Evolutionary conservation across 2,888 invertebrate species (phyloP), one percentile per base, ranked within the genome.

Genomic region (Epinotia ramella): DNA sequence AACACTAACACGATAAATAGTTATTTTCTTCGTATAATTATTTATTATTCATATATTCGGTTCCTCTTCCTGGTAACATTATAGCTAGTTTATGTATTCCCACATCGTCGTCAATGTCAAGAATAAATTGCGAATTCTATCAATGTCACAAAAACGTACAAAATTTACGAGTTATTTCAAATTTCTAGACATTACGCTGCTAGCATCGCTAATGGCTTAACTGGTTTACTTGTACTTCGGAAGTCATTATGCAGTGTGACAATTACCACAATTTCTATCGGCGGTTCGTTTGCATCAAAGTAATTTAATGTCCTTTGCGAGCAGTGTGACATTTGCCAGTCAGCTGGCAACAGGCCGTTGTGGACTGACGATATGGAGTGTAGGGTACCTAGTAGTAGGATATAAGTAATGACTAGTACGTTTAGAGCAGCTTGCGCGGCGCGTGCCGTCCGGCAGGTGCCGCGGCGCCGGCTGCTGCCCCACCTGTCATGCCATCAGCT

Each of bases 401-500:
- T 40, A n/a, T 72, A 65, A 33, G 75, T 77, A 77, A 72, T 77
- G 33, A 44, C 67, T 72, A 72, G 71, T 76, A 76, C 75, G 76
- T 63, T 62, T 63, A 67, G 86, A 88, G 87, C 93, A 93, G 93
- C 93, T 94, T 93, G 91, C 88, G 88, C 88, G 90, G 89, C 89
- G 88, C 92, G 91, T 90, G 92, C 88, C 86, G 82, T 6, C 79
- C 80, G 85, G 91, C 91, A 93, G 91, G 92, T 92, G 92, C 24
- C 65, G 59, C 82, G 83, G 12, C 78, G 91, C 91, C 93, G 90
- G 92, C 91, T 94, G 93, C 88, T 84, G 79, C 88, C 90, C 88
- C 94, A 95, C 95, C 95, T 94, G 95, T 91, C 92, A 81, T 78
- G 81, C 69, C 84, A 88, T 92, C 93, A 92, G 93, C 93, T 93